These are phyloP conservation scores for Sardina pilchardus DNA, from an alignment of 2,113 vertebrate genomes.

Conservation along the genomic window DNA sequence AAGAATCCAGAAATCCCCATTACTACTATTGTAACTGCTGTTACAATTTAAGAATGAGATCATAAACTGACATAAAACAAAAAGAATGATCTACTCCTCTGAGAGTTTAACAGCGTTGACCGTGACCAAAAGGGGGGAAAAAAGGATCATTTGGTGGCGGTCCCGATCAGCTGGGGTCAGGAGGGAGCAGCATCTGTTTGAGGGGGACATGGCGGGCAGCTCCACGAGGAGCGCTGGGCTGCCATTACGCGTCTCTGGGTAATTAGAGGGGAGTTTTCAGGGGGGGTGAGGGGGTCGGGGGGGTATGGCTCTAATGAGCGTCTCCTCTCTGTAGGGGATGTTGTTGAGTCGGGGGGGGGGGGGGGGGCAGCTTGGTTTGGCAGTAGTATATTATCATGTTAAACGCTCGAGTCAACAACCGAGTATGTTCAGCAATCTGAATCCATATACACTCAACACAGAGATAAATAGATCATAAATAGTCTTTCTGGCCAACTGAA, in stretches of 20 bases:
- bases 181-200: neutral
- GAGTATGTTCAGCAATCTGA: neutral
- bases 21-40: neutral
- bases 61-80: conserved; percentile 6
- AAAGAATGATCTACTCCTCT: neutral
- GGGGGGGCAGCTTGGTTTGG: neutral
- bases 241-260: neutral
- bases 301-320: conserved; percentile 1
- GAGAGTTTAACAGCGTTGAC: neutral
- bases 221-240: neutral
- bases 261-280: neutral
- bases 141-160: neutral
- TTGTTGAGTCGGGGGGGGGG: neutral
- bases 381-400: neutral
- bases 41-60: conserved; percentile 32
- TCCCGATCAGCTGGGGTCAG: neutral
- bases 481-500: neutral
- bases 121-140: neutral
- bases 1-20: conserved; percentile 22
- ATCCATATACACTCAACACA: neutral
- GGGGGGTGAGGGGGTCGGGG: neutral
- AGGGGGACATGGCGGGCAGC: neutral
- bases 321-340: neutral
- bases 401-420: neutral
- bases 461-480: neutral